Evolutionary conservation across 2,888 invertebrate species (phyloP).

Genomic region (Nezara viridula): DNA sequence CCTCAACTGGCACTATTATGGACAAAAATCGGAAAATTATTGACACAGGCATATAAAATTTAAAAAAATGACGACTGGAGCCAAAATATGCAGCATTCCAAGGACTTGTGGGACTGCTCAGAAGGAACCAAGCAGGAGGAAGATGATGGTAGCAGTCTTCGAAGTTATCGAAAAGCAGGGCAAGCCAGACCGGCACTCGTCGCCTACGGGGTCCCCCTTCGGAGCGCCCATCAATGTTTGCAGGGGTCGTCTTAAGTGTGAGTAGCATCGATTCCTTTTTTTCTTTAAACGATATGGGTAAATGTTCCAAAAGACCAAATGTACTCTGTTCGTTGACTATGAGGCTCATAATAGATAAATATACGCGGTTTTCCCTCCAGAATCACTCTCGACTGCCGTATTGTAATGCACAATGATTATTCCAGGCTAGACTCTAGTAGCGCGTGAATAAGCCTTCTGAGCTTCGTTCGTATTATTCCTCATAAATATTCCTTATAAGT

Average conservation of each 20-base stretch:
- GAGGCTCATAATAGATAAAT: neutral
- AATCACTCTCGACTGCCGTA: no score
- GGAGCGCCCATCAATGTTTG: slow-evolving; percentile 20
- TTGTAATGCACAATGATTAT: no score
- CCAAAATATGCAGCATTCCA: neutral
- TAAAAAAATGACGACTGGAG: neutral
- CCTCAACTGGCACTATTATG: neutral
- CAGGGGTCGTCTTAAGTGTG: slow-evolving; percentile 6
- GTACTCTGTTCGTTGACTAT: neutral
- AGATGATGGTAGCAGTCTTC: slow-evolving; percentile 41
- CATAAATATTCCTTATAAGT: no score
- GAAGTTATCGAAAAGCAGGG: neutral
- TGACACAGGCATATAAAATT: neutral
- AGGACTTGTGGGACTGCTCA: neutral
- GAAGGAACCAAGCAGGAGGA: neutral
- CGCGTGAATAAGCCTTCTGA: no score
- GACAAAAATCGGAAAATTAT: neutral
- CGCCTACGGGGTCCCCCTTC: neutral
- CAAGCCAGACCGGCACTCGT: neutral
- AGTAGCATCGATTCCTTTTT: neutral
- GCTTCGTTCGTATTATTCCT: no score
- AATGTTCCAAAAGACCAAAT: no score
- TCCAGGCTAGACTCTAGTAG: neutral
- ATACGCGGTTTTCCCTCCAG: no score
- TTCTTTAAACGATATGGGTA: no score